Conservation (phyloP, 2,113 vertebrate species). For the Oceanites oceanicus region DNA sequence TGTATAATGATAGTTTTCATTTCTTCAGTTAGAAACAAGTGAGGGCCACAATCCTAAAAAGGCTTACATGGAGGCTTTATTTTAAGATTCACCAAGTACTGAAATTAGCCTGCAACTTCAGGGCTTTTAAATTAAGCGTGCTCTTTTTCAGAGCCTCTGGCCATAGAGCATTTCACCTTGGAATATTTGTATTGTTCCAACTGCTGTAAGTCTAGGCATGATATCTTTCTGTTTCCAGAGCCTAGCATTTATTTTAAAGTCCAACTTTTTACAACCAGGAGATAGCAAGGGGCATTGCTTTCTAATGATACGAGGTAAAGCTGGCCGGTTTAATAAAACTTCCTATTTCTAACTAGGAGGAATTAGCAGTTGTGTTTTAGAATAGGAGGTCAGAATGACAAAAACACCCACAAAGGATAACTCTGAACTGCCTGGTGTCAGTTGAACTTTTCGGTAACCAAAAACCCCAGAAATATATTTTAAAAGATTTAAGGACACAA, state of each 20-base stretch:
- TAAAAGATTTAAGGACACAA: neutral
- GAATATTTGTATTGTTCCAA: neutral
- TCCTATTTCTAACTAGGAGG: neutral
- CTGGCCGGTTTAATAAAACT: neutral
- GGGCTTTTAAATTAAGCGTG: neutral
- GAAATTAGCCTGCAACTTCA: slow-evolving; percentile 33
- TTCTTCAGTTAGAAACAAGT: slow-evolving; percentile 43
- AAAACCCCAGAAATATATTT: neutral
- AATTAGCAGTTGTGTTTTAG: neutral
- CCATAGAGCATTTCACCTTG: neutral
- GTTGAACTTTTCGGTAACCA: neutral
- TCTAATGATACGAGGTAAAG: neutral
- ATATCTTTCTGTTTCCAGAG: neutral
- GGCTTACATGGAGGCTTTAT: neutral
- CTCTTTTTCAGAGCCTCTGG: neutral
- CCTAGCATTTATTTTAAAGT: neutral
- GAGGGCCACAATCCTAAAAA: slow-evolving; percentile 4
- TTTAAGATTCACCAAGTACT: slow-evolving; percentile 36
- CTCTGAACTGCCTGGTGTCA: neutral
- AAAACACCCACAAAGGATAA: neutral
- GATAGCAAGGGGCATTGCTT: neutral
- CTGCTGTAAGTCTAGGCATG: neutral
- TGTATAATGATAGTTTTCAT: slow-evolving; percentile 36
- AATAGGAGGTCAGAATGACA: neutral
- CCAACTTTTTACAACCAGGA: neutral